phyloP scores from a whole-genome alignment of 2,113 vertebrate genomes.

The Gavialis gangeticus region DNA sequence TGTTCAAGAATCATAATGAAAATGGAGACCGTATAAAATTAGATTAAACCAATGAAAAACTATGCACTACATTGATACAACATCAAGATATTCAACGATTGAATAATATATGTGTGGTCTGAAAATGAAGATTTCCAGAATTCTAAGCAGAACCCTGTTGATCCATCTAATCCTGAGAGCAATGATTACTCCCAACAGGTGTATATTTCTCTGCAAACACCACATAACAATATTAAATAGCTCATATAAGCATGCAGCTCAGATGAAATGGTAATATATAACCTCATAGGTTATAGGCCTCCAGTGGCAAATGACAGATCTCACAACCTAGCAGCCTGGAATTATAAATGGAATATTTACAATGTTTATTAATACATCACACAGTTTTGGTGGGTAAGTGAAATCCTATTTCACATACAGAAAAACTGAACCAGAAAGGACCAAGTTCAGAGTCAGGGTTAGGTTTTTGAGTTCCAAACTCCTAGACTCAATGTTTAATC shows the following conservation, averaged over 20 bases:
- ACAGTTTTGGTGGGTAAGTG: neutral
- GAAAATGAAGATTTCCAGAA: neutral
- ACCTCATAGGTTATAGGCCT: accelerated
- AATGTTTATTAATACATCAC: neutral
- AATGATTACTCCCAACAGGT: too few species aligned
- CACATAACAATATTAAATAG: accelerated
- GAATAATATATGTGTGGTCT: neutral
- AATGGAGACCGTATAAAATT: neutral
- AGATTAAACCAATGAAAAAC: neutral
- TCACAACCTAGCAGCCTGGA: neutral
- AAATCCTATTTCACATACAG: neutral
- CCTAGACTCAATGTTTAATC: neutral
- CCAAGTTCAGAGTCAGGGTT: neutral
- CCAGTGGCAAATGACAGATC: neutral
- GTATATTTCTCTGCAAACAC: neutral
- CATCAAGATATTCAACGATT: neutral
- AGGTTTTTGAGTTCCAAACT: neutral
- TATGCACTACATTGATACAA: neutral
- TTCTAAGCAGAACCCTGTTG: neutral
- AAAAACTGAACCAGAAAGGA: neutral
- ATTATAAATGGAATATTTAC: neutral
- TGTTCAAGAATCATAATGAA: neutral
- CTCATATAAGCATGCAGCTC: accelerated
- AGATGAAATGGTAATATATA: neutral
- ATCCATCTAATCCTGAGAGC: neutral